Conservation (phyloP, 2,113 vertebrate genomes). For the Syrmaticus mikado region DNA sequence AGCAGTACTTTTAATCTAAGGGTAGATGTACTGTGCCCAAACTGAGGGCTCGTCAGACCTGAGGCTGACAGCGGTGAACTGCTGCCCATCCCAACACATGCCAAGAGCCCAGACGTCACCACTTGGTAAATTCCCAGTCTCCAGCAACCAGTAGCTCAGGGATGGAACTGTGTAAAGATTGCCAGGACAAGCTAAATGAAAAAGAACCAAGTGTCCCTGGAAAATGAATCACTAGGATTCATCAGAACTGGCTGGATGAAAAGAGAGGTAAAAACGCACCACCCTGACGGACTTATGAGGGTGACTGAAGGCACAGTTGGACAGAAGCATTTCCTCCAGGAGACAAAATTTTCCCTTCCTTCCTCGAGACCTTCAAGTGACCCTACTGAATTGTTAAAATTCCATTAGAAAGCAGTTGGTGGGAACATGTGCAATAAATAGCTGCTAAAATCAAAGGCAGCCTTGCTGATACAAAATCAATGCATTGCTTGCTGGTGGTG, state of each 20-base stretch:
- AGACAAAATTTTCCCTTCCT: background rate
- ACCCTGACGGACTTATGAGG: background rate
- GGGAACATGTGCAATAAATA: conserved; percentile 61
- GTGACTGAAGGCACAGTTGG: background rate
- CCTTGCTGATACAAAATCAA: conserved; percentile 54
- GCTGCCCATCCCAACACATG: background rate
- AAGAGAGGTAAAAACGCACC: background rate
- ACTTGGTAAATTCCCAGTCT: background rate
- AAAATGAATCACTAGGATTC: background rate
- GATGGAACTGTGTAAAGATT: background rate
- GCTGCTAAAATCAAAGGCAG: conserved; percentile 61
- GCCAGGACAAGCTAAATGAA: background rate
- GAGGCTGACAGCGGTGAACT: background rate
- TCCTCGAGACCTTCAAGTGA: background rate
- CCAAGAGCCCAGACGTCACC: background rate
- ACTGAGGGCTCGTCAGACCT: background rate
- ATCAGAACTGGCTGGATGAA: background rate
- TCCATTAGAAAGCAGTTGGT: conserved; percentile 47
- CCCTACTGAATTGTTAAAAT: conserved; percentile 50
- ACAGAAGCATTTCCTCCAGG: background rate
- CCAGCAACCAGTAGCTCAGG: background rate
- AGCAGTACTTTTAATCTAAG: background rate
- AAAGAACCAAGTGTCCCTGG: background rate
- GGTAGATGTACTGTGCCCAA: background rate
- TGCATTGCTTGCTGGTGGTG: background rate